Evolutionary conservation across 2,888 invertebrate species (phyloP), one percentile per base, ranked within the genome.

Genomic region (Caenorhabditis wallacei): DNA sequence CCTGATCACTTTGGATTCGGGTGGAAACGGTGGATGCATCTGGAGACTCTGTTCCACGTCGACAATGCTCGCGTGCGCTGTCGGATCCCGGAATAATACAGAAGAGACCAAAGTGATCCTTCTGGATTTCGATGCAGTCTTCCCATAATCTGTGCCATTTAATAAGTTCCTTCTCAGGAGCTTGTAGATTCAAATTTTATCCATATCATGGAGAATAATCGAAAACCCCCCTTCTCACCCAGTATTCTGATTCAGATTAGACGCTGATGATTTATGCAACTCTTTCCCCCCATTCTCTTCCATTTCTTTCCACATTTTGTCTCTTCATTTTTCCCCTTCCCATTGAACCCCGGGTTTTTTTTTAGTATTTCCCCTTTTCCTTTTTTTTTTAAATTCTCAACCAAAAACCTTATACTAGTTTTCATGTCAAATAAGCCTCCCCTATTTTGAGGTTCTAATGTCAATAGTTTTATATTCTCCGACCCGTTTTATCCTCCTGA

Each of bases 61-160:
- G 92, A 98, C 98, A 22, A 97, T 97, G 93, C 94, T 99, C 84
- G 97, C 98, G 64, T 99, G 98, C 93, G 99, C 99, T 3, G 98
- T 98, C 20, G 99, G 99, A 78, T 98, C 97, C 87, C 95, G 99
- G 46, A 99, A 98, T 92, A 98, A 98, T 75, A 98, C 98, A 7
- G 99, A 99, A 93, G 98, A 98, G 93, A 99, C 99, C 10, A 99
- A 99, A 93, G 94, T 99, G 40, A 95, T 99, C 90, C 97, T 99
- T 46, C 94, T 99, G 87, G 97, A 99, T 93, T 99, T 99, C 54
- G 88, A 88, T 70, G 66, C 88, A 11, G 79, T 80, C 4, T 86
- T 78, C 64, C 86, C 88, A 18, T 88, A 75, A 26, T 7, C 3
- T n/a, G 5, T 48, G 18, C 20, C 30, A 18, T 35, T 46, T 18